Conservation (phyloP, 1,140 invertebrate genomes). For the Pinna nobilis region DNA sequence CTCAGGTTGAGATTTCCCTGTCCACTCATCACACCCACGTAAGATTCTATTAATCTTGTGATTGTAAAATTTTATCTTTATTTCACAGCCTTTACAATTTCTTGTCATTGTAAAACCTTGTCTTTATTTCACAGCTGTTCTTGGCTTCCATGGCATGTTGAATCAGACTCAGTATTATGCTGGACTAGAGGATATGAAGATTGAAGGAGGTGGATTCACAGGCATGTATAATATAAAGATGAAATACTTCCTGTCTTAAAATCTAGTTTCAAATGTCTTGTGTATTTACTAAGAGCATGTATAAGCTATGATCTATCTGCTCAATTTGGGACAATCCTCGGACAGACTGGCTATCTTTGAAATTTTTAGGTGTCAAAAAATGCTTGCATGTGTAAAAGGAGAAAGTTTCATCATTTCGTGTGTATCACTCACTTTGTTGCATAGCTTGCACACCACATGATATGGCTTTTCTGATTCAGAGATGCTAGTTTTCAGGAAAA, state of each 20-base stretch:
- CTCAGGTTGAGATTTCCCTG: no score
- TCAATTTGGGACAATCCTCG: slow-evolving; percentile 99
- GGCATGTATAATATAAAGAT: no score
- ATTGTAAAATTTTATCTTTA: background rate
- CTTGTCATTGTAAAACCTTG: background rate
- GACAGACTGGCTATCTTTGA: slow-evolving; percentile 82
- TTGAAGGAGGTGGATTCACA: slow-evolving; percentile 5
- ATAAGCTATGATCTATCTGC: no score
- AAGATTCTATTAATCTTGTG: no score
- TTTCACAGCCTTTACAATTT: background rate
- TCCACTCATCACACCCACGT: no score
- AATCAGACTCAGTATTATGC: slow-evolving; percentile 92
- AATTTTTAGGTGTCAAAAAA: slow-evolving; percentile 57
- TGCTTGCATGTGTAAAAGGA: slow-evolving; percentile 69
- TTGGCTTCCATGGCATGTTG: slow-evolving; percentile 99
- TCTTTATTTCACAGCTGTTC: slow-evolving; percentile 91
- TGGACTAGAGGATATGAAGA: slow-evolving; percentile 1
- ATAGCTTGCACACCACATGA: no score
- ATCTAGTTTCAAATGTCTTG: no score
- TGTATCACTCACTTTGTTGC: background rate
- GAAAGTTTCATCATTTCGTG: background rate
- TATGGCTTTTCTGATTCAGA: background rate
- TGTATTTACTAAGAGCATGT: no score
- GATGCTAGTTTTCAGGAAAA: no score
- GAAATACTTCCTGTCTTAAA: no score